Base-by-base conservation (phyloP, 2,888 invertebrate species). In the Lissocephala sabroskyi region DNA sequence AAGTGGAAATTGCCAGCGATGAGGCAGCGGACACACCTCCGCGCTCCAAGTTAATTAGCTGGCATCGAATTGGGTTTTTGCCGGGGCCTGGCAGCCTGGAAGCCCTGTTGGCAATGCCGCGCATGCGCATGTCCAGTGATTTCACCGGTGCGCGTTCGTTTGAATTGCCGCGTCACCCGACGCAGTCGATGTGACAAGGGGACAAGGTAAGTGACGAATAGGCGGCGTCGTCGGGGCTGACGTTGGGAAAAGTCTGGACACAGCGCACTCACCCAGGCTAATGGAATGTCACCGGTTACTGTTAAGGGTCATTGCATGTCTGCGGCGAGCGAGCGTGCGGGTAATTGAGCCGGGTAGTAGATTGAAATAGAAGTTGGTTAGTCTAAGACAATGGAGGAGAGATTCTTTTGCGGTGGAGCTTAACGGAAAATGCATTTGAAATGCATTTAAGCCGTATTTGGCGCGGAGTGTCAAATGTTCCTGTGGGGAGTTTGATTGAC, bases 401-500 rank as follows among this genome's bases (percentile, higher is more conserved):
- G 10, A 16, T 35, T 13, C 35, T 16, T 35, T 35, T 35, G 13
- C 13, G 10, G 16, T 45, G 50, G 57, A 62, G 55, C 62, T 70
- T 57, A 74, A 74, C 75, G 75, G 45, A 26, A 45, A 44, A 39
- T n/a, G 29, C 26, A 23, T 2, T 35, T 35, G 14, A 49, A 49
- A 48, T 45, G 41, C 56, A 61, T 61, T 74, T 70, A 65, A 58
- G 54, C 71, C 71, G 59, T 70, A 70, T 70, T 67, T 74, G 70
- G 74, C 40, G 56, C 36, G 11, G 50, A 52, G 52, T 58, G 59
- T 64, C 52, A 65, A 65, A 62, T 56, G 56, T 54, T 58, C 30
- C 13, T 30, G 30, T 33, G 33, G 26, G 23, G 4, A 23, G 33
- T 45, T 59, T 59, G 71, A 74, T 62, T 74, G 74, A 70, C 55